phyloP scores from a whole-genome alignment of 2,888 invertebrate species.

The Griposia aprilina region DNA sequence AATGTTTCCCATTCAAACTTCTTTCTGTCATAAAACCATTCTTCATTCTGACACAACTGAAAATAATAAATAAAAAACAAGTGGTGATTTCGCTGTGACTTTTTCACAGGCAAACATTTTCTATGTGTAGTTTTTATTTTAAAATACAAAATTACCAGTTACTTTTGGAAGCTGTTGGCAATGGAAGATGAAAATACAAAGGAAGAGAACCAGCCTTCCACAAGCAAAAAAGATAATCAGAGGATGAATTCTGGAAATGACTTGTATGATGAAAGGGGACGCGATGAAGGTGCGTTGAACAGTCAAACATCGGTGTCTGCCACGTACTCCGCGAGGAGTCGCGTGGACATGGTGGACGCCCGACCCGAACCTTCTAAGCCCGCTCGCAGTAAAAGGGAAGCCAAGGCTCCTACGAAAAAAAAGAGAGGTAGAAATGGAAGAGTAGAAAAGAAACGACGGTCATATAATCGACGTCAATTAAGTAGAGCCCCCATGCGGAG shows the following conservation, averaged over 20 bases:
- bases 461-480: slow-evolving; percentile 56
- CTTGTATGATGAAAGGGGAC: slow-evolving; percentile 56
- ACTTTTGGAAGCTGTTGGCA: slow-evolving; percentile 71
- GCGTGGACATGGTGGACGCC: slow-evolving; percentile 64
- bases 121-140: slow-evolving; percentile 49
- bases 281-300: slow-evolving; percentile 63
- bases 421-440: slow-evolving; percentile 64
- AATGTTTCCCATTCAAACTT: slow-evolving; percentile 31
- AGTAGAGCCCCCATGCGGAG: slow-evolving; percentile 64
- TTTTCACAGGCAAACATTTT: slow-evolving; percentile 47
- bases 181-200: slow-evolving; percentile 77
- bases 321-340: slow-evolving; percentile 70
- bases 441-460: slow-evolving; percentile 72
- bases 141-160: slow-evolving; percentile 77
- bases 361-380: slow-evolving; percentile 61
- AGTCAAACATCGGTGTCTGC: slow-evolving; percentile 67
- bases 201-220: slow-evolving; percentile 68
- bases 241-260: slow-evolving; percentile 62
- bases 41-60: slow-evolving; percentile 27
- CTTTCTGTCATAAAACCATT: slow-evolving; percentile 10
- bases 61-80: slow-evolving; percentile 53
- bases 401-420: slow-evolving; percentile 64
- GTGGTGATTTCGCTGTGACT: slow-evolving; percentile 57
- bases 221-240: slow-evolving; percentile 74
- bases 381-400: slow-evolving; percentile 52